Evolutionary conservation across 1,140 invertebrate genomes (phyloP).

Genomic region (Linepithema humile): DNA sequence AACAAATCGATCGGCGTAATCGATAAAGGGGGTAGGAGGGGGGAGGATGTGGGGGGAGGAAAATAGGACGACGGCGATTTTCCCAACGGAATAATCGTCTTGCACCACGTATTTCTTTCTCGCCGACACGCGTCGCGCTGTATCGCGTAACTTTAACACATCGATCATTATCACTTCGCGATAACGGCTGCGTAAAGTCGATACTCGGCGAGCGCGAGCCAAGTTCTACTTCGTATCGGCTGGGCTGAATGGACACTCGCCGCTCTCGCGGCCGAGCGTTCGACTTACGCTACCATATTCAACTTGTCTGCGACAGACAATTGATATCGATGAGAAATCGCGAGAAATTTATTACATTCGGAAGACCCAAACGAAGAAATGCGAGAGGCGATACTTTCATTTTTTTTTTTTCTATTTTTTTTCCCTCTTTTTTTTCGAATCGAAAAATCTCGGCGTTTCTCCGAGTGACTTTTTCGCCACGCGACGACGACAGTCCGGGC

Average conservation of each 20-base stretch:
- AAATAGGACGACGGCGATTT: constrained; percentile 26
- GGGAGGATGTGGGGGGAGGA: not conserved
- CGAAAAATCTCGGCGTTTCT: not conserved
- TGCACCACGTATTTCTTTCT: constrained; percentile 44
- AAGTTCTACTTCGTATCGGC: no score
- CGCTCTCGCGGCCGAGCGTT: not conserved
- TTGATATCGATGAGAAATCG: constrained; percentile 12
- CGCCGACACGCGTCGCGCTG: not conserved
- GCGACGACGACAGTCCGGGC: not conserved
- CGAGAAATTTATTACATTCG: constrained; percentile 23
- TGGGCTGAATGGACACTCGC: not conserved
- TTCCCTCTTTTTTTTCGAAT: no score
- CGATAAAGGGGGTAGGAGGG: no score
- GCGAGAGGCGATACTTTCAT: constrained; percentile 44
- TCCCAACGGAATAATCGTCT: constrained; percentile 4
- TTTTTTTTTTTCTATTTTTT: not conserved
- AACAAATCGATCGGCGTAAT: constrained; percentile 37
- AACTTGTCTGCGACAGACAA: constrained; percentile 6
- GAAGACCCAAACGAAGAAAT: constrained; percentile 40
- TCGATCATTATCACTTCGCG: not conserved
- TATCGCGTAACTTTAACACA: not conserved
- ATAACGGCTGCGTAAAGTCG: not conserved
- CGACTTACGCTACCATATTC: not conserved
- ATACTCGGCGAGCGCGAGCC: no score
- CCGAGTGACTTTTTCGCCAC: not conserved